Evolutionary conservation across 23 tunicate species (phyloP).

Genomic region (Aplidium turbinatum): DNA sequence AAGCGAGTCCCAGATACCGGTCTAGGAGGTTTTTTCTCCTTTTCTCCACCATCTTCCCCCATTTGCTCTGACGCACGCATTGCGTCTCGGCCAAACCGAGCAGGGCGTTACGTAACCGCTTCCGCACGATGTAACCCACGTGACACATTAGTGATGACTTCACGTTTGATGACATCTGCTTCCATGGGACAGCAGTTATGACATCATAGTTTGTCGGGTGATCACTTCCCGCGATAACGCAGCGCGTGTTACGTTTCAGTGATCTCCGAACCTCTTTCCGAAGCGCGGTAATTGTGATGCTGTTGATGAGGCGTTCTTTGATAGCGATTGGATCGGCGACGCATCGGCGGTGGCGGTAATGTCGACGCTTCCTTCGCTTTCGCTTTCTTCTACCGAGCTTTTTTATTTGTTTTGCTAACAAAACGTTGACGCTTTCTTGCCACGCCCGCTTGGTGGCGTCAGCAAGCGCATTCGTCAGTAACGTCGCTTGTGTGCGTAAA

Average conservation of each 20-base stretch:
- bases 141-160: constrained; percentile 33
- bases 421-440: constrained; percentile 23
- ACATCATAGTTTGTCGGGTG: not conserved
- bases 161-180: constrained; percentile 22
- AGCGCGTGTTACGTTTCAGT: constrained; percentile 12
- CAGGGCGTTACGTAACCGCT: constrained; percentile 25
- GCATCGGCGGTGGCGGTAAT: constrained; percentile 14
- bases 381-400: not conserved
- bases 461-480: constrained; percentile 40
- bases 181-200: constrained; percentile 28
- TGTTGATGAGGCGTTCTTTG: constrained; percentile 17
- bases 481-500: constrained; percentile 1
- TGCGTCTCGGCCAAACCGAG: constrained; percentile 44
- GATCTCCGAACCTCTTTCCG: constrained; percentile 4
- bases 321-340: constrained; percentile 19
- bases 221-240: not conserved
- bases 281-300: constrained; percentile 2
- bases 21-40: constrained; percentile 15
- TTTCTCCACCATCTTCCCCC: constrained; percentile 44
- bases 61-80: constrained; percentile 30
- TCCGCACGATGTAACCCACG: constrained; percentile 21
- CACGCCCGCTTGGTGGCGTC: constrained; percentile 45
- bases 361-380: constrained; percentile 16
- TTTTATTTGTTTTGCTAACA: constrained; percentile 22
- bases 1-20: constrained; percentile 11